phyloP scores from a whole-genome alignment of 53 echinoderm and acorn worm genomes.

The Echinometra lucunter region DNA sequence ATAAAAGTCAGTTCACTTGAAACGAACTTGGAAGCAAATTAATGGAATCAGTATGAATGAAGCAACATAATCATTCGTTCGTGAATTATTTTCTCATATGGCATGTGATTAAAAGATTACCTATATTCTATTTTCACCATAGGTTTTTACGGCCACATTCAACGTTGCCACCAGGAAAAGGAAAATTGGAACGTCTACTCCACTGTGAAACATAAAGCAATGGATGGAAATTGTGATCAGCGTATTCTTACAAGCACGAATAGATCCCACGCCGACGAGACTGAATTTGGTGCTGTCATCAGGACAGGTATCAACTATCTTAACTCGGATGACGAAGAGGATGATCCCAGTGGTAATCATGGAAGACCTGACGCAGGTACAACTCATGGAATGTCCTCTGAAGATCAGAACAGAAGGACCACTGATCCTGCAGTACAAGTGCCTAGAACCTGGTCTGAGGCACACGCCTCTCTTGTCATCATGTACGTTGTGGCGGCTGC shows the following conservation, averaged over 20 bases:
- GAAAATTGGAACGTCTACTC: background rate
- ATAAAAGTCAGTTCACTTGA: no score
- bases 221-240: background rate
- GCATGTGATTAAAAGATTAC: no score
- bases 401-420: background rate
- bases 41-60: no score
- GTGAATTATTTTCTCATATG: no score
- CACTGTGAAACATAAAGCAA: background rate
- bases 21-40: no score
- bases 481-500: background rate
- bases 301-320: background rate
- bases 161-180: background rate
- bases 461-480: background rate
- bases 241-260: background rate
- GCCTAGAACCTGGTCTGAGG: background rate
- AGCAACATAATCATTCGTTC: no score
- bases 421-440: background rate
- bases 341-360: background rate
- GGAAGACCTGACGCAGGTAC: background rate
- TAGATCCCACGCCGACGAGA: background rate
- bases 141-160: background rate
- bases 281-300: background rate
- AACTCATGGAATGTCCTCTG: background rate
- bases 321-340: background rate
- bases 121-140: background rate